Conservation (phyloP, 2,797 vertebrate genomes). For the Galagoides demidoff region DNA sequence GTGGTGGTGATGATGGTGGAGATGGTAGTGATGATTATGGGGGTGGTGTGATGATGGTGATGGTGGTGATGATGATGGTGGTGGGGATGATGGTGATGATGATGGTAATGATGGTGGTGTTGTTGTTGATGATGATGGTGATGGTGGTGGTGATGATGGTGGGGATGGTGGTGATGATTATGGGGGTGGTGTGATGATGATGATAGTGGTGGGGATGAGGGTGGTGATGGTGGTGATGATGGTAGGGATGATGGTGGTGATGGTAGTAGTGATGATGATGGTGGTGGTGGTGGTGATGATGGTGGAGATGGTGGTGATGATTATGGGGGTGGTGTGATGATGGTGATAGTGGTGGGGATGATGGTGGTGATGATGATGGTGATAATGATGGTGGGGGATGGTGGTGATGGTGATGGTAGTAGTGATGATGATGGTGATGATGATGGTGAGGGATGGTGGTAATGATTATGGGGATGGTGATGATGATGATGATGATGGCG, state of each 20-base stretch:
- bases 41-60: background rate
- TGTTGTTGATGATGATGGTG: no score
- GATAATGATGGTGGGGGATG: background rate
- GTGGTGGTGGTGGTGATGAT: no score
- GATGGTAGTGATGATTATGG: background rate
- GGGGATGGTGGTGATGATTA: rapidly evolving
- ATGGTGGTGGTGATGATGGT: no score
- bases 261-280: background rate
- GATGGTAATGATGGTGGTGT: rapidly evolving
- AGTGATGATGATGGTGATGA: background rate
- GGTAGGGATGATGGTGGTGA: background rate
- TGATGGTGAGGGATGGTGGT: background rate
- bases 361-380: background rate
- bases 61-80: rapidly evolving
- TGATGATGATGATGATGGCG: no score
- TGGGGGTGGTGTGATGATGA: no score
- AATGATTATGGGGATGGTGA: background rate
- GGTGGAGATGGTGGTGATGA: background rate
- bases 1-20: background rate
- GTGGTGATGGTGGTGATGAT: rapidly evolving
- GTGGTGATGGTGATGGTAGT: background rate
- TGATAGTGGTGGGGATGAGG: rapidly evolving
- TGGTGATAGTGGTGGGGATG: background rate
- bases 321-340: rapidly evolving
- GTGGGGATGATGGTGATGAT: rapidly evolving